Conservation (phyloP, 1,140 invertebrate species). For the Triops cancriformis region DNA sequence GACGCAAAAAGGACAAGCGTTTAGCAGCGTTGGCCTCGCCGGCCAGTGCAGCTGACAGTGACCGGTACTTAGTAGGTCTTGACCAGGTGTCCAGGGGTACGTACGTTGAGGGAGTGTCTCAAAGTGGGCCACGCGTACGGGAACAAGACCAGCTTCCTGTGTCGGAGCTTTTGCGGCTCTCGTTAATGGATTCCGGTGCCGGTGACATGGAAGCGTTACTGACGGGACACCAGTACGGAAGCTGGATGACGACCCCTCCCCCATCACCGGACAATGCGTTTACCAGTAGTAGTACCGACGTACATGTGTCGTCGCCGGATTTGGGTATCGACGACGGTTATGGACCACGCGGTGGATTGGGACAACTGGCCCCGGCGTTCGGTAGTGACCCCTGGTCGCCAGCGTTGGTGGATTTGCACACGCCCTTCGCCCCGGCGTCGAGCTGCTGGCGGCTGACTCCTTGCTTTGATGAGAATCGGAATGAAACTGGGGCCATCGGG, state of each 20-base stretch:
- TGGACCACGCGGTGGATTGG: background rate
- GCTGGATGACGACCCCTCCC: background rate
- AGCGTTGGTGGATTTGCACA: background rate
- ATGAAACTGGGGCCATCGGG: slow-evolving; percentile 34
- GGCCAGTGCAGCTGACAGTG: background rate
- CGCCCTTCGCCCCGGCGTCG: background rate
- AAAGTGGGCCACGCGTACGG: slow-evolving; percentile 30
- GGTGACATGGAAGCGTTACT: background rate
- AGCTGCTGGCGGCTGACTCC: background rate
- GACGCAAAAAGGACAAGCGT: slow-evolving; percentile 66
- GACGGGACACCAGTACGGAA: background rate
- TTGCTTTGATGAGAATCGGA: background rate
- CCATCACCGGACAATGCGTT: background rate
- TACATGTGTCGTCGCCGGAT: background rate
- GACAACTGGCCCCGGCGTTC: background rate
- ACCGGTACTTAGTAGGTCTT: background rate
- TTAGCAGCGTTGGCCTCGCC: slow-evolving; percentile 30
- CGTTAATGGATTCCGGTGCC: slow-evolving; percentile 33
- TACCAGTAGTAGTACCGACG: background rate
- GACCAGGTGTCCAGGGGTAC: background rate
- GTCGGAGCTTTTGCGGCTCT: background rate
- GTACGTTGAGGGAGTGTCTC: background rate
- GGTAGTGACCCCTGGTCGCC: background rate
- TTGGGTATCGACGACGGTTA: background rate
- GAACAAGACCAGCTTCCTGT: background rate